Base-by-base conservation (phyloP, 2,113 vertebrate species). In the Lophochroa leadbeateri region DNA sequence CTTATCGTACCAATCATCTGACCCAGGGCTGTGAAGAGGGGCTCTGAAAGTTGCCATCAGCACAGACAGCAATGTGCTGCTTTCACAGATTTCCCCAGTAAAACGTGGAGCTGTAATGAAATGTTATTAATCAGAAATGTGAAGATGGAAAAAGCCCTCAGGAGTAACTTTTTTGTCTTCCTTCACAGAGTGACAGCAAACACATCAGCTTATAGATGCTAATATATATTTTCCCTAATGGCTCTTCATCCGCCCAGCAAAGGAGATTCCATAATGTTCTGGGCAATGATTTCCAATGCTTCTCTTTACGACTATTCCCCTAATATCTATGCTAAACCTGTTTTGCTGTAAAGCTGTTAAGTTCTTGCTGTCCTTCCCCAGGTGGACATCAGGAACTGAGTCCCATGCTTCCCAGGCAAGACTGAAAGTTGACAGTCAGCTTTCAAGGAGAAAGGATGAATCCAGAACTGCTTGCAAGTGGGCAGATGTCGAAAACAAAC, bases 71-170 rank as follows among this genome's bases (percentile, higher is more conserved):
- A 27, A 5, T 57, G 13, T 58, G 10, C 13, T 58, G 17, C 70
- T 90, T 91, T 47, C 44, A 68, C 10, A 15, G 15, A 49, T 92
- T 87, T 74, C 57, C 25, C 9, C 4, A 0, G 37, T 77, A 67
- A 93, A 93, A 74, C 1, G 0, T 11, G 49, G 55, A 90, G 43
- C 46, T 0, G 0, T n/a, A 61, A 31, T 70, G 49, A 82, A 91
- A 88, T 29, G 6, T 44, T 79, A 77, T 82, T 55, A 37, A 76
- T 60, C 10, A 72, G 55, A 85, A 83, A 37, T 11, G 8, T 27
- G 43, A 63, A 92, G 65, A 53, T 60, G 24, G 75, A 78, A 76
- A 61, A 39, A 17, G 4, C 15, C 28, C 37, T 69, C 49, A 41
- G 41, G 29, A 16, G 37, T 53, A 11, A 29, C 15, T 17, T 52